Evolutionary conservation across 2,797 vertebrate genomes (phyloP), one percentile per base, ranked within the genome.

Genomic region (Taeniopygia guttata): DNA sequence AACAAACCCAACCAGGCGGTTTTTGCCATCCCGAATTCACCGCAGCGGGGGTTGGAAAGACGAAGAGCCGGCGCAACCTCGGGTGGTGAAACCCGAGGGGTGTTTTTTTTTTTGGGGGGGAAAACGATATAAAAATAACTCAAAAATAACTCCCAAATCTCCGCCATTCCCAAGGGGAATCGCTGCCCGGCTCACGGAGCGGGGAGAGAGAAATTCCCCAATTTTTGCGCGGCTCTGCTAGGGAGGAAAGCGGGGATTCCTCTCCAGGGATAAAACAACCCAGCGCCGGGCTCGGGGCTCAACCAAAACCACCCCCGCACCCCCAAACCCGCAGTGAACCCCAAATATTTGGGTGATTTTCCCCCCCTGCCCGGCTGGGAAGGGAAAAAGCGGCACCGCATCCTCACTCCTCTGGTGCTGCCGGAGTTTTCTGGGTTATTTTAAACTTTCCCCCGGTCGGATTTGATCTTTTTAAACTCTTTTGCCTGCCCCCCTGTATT

Each of bases 391-490:
- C 36, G 13, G 72, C 78, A 59, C 49, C 34, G 12, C 88, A 54
- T 3, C 25, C 69, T 40, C 34, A 25, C 54, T 77, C 5, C 49
- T 76, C 38, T 17, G n/a, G 14, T 18, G 36, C 29, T 18, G 67
- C 83, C 48, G 22, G 40, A 20, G 46, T 94, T 84, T 82, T 58
- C 59, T 25, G 62, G 69, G 26, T 23, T 48, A 73, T 93, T 95
- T 94, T 85, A 64, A 96, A 96, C 93, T 94, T 96, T 74, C 16
- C 26, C 59, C 64, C 18, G 62, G 59, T 26, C 12, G 84, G 89
- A 94, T 89, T 87, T 59, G 63, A 90, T n/a, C 25, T 52, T 42
- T 42, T 94, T 68, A 22, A 59, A 80, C 68, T 56, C 45, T 68
- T 86, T 62, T 34, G 20, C 72, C 59, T 11, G 8, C 23, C 7